A percentile compares a stretch with the other conserved stretches of the same genome.
Conservation (phyloP, 2,888 invertebrate species). For the Ectemnius cavifrons region DNA sequence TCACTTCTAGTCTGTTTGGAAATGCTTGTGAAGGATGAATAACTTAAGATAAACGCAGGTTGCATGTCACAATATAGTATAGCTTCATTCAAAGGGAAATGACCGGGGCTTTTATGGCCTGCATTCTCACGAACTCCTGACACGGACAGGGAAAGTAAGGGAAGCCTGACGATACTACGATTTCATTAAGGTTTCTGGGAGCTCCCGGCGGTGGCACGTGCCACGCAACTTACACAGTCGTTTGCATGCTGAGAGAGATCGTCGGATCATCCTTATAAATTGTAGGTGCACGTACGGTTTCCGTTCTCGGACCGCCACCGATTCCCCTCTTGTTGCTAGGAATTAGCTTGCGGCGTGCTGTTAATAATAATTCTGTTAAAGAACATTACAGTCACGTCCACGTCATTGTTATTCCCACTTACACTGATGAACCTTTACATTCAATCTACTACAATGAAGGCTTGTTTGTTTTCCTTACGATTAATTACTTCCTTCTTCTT, state of each 20-base stretch:
- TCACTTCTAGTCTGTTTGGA: too few species aligned
- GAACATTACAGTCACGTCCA: slow-evolving; percentile 50
- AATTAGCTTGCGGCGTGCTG: slow-evolving; percentile 25
- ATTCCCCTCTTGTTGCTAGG: slow-evolving; percentile 29
- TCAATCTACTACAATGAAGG: slow-evolving; percentile 17
- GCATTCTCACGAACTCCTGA: neutral
- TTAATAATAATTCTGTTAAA: neutral
- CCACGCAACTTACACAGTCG: slow-evolving; percentile 25
- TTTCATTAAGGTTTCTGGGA: slow-evolving; percentile 37
- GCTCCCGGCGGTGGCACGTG: slow-evolving; percentile 46
- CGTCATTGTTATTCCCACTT: slow-evolving; percentile 45
- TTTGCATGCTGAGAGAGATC: slow-evolving; percentile 52
- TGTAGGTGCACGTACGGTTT: slow-evolving; percentile 43
- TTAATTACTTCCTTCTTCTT: neutral
- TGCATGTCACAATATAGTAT: too few species aligned
- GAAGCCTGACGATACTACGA: slow-evolving; percentile 1
- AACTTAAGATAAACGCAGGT: too few species aligned
- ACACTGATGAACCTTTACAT: slow-evolving; percentile 1
- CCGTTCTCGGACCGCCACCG: slow-evolving; percentile 36
- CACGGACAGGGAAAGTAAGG: slow-evolving; percentile 18
- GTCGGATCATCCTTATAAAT: slow-evolving; percentile 53
- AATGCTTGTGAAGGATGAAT: too few species aligned
- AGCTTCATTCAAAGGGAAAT: neutral
- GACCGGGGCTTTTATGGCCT: neutral
- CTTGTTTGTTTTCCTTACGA: neutral